Conservation (phyloP, 1,140 invertebrate species). For the Brachionus rubens region DNA sequence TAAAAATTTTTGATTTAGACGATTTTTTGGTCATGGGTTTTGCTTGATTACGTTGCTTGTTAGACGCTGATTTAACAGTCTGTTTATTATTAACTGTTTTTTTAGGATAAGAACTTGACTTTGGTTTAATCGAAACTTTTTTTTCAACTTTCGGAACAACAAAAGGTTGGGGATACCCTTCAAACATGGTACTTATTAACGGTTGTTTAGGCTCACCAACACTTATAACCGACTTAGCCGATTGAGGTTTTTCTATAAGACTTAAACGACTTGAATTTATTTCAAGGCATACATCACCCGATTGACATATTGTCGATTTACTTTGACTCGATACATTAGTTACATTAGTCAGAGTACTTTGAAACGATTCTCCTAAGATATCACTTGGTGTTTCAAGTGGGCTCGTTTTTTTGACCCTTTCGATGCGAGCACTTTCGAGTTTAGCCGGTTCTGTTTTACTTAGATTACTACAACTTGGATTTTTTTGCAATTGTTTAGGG, state of each 20-base stretch:
- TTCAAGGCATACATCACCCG: not conserved
- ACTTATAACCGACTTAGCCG: not conserved
- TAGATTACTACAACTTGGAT: not conserved
- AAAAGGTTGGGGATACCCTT: not conserved
- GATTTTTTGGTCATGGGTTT: not conserved
- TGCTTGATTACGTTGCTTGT: not conserved
- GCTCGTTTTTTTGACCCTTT: not conserved
- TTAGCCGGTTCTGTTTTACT: not conserved
- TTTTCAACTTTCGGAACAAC: not conserved
- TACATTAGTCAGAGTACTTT: constrained; percentile 4
- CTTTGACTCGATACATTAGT: not conserved
- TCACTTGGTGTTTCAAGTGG: constrained; percentile 1
- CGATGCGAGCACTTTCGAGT: not conserved
- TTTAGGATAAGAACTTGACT: not conserved
- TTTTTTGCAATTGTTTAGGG: not conserved
- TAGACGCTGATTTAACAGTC: not conserved
- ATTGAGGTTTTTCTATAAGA: not conserved
- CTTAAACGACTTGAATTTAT: not conserved
- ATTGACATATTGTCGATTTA: constrained; percentile 12
- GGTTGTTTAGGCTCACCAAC: not conserved
- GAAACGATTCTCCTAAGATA: not conserved
- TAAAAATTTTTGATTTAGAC: not conserved
- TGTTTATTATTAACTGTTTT: not conserved
- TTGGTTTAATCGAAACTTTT: not conserved
- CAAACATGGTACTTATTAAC: constrained; percentile 8